Evolutionary conservation across 2,113 vertebrate genomes (phyloP).

Genomic region (Herpetotheres cachinnans): DNA sequence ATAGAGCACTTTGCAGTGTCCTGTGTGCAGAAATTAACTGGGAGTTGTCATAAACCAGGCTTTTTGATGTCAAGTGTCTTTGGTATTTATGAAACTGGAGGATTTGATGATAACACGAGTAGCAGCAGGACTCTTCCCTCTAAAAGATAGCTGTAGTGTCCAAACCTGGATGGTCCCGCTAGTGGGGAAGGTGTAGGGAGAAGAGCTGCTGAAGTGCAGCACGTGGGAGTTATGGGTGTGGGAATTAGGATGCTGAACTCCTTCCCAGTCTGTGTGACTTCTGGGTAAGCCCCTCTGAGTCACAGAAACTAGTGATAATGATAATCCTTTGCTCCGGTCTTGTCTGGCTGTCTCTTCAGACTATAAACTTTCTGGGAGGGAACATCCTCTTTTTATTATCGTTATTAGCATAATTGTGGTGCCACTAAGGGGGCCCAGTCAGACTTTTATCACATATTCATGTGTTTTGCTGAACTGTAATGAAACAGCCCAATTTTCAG

Average conservation of each 20-base stretch:
- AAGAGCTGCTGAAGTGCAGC: not conserved
- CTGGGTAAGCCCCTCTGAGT: not conserved
- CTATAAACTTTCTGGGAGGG: not conserved
- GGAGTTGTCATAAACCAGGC: not conserved
- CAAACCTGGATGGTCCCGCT: not conserved
- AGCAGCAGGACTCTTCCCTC: not conserved
- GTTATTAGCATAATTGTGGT: not conserved
- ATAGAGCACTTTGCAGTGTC: constrained; percentile 26
- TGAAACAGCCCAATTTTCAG: not conserved
- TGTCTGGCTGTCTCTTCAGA: not conserved
- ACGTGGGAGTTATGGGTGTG: not conserved
- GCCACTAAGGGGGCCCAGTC: not conserved
- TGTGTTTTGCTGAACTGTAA: not conserved
- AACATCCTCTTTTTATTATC: not conserved
- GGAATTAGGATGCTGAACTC: not conserved
- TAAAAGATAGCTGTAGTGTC: not conserved
- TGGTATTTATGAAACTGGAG: not conserved
- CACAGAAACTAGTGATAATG: not conserved
- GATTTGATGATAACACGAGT: not conserved
- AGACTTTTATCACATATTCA: not conserved
- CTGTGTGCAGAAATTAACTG: not conserved
- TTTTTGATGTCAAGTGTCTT: not conserved
- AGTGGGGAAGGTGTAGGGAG: not conserved
- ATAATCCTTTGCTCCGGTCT: not conserved
- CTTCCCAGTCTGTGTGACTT: not conserved